These are phyloP conservation scores for Urocyon cinereoargenteus DNA, from an alignment of 2,797 vertebrate genomes.

Conservation along the genomic window DNA sequence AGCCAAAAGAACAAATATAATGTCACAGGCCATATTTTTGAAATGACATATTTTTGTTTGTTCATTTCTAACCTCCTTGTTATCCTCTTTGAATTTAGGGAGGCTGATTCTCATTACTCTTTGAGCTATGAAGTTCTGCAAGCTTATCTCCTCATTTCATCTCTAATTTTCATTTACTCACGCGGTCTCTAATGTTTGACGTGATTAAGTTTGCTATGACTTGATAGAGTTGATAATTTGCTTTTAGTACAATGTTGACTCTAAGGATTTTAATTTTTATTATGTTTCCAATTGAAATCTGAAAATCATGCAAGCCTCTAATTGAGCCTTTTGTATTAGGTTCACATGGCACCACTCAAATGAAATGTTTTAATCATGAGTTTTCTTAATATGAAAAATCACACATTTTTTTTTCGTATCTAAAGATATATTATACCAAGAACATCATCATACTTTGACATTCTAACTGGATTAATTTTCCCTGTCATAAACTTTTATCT, in stretches of 20 bases:
- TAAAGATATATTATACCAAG: background rate
- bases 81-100: background rate
- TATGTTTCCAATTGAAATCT: background rate
- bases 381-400: conserved; percentile 27
- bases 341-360: background rate
- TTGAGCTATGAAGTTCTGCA: background rate
- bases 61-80: background rate
- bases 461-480: background rate
- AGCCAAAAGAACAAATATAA: background rate
- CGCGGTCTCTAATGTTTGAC: background rate
- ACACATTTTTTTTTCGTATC: background rate
- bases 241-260: background rate
- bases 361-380: conserved; percentile 8
- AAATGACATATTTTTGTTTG: background rate
- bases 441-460: background rate
- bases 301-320: background rate
- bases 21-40: background rate
- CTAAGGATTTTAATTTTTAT: conserved; percentile 15
- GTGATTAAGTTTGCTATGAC: background rate
- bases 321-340: background rate
- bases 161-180: background rate
- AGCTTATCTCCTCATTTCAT: background rate
- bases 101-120: background rate
- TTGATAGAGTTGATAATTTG: background rate
- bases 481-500: background rate